Evolutionary conservation across 2,113 vertebrate genomes (phyloP).

Genomic region (Bos indicus): DNA sequence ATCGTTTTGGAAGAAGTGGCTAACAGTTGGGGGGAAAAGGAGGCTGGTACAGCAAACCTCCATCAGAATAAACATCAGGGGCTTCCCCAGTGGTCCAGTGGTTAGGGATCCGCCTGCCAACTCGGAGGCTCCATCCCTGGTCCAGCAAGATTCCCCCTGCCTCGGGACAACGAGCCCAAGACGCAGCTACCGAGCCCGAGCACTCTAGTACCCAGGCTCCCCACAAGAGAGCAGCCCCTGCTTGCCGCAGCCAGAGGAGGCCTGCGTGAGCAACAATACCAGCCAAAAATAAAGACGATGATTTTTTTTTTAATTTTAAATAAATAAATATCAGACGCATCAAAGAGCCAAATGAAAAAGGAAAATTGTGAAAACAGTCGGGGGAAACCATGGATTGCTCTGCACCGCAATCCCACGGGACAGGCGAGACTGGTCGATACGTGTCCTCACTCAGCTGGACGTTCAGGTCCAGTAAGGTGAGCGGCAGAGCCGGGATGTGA

Average conservation of each 20-base stretch:
- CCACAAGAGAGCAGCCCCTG: background rate
- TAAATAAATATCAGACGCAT: background rate
- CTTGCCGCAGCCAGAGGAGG: background rate
- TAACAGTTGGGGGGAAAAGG: fast-evolving
- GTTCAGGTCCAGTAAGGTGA: too few relatives aligned
- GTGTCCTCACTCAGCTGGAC: fast-evolving
- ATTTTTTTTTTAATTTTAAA: fast-evolving
- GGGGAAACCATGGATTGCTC: background rate
- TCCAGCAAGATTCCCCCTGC: background rate
- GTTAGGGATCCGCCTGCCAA: background rate
- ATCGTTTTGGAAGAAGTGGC: background rate
- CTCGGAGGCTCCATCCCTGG: background rate
- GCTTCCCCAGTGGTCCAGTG: background rate
- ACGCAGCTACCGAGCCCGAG: background rate
- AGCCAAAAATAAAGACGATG: background rate
- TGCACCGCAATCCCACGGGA: background rate
- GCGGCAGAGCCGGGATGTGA: background rate
- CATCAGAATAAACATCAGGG: background rate
- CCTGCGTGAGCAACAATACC: background rate
- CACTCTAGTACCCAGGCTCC: fast-evolving
- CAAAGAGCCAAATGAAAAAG: background rate
- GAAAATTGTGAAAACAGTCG: fast-evolving
- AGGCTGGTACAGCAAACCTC: fast-evolving
- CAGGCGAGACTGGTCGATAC: fast-evolving
- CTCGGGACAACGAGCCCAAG: background rate